Conservation (phyloP, 2,797 vertebrate genomes). For the Florisuga fusca region DNA sequence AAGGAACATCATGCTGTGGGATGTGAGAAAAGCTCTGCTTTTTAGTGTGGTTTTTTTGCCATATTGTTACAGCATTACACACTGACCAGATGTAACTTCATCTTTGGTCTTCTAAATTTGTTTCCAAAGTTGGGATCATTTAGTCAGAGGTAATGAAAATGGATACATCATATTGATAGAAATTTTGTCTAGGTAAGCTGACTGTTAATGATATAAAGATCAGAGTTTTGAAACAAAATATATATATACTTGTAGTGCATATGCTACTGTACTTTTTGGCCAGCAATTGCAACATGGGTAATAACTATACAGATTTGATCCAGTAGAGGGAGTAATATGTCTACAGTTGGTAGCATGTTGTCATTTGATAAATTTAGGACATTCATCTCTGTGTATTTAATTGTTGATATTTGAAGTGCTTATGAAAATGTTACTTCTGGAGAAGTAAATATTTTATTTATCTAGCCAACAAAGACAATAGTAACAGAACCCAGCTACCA, state of each 20-base stretch:
- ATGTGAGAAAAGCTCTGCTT: background rate
- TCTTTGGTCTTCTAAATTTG: background rate
- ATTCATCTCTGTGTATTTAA: background rate
- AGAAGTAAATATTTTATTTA: background rate
- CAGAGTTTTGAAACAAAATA: background rate
- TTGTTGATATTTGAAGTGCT: background rate
- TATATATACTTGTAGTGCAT: no score
- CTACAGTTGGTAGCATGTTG: background rate
- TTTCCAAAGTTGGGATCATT: background rate
- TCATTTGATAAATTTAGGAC: background rate
- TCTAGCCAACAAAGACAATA: background rate
- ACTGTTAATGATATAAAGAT: background rate
- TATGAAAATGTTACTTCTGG: background rate
- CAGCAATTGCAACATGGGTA: background rate
- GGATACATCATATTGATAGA: background rate
- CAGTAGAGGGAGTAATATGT: constrained; percentile 54
- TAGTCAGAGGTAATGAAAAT: background rate
- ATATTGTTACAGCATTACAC: background rate
- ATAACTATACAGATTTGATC: background rate
- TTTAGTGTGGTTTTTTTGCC: rapidly evolving
- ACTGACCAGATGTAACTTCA: background rate
- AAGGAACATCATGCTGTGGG: background rate
- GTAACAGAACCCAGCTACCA: background rate
- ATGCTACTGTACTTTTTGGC: background rate
- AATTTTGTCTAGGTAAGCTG: background rate